A percentile compares a stretch with the other conserved stretches of the same genome.
These are phyloP conservation scores for Syrista parreyssii DNA, from an alignment of 2,888 invertebrate species.

Conservation along the genomic window DNA sequence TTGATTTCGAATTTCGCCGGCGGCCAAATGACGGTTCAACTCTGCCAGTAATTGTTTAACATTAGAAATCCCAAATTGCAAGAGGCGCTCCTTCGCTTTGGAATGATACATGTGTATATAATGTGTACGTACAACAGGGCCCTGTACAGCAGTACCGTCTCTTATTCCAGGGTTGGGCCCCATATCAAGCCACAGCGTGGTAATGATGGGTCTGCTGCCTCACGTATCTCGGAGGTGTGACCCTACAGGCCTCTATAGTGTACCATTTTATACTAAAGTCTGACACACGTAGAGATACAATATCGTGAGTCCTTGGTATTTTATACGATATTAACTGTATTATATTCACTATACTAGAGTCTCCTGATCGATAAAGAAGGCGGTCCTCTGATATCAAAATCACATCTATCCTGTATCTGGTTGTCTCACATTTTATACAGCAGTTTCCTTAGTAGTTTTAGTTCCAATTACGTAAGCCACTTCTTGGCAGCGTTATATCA, in stretches of 20 bases:
- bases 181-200: constrained; percentile 20
- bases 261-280: constrained; percentile 24
- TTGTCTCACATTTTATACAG: background rate
- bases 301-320: background rate
- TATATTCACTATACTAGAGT: background rate
- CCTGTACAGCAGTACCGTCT: background rate
- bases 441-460: background rate
- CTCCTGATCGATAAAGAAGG: background rate
- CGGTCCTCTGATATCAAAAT: background rate
- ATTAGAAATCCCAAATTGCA: constrained; percentile 5
- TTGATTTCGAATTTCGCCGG: background rate
- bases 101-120: constrained; percentile 1
- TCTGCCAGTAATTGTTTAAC: background rate
- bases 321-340: background rate
- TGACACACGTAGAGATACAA: background rate
- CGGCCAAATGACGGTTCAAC: background rate
- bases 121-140: background rate
- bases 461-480: background rate
- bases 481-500: constrained; percentile 1
- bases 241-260: constrained; percentile 33
- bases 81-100: background rate
- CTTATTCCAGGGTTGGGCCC: constrained; percentile 11
- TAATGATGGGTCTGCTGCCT: constrained; percentile 41
- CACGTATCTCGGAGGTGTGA: constrained; percentile 41
- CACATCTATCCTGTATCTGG: background rate